These are phyloP conservation scores for Epicauta chinensis DNA, from an alignment of 1,140 invertebrate species.

Conservation along the genomic window DNA sequence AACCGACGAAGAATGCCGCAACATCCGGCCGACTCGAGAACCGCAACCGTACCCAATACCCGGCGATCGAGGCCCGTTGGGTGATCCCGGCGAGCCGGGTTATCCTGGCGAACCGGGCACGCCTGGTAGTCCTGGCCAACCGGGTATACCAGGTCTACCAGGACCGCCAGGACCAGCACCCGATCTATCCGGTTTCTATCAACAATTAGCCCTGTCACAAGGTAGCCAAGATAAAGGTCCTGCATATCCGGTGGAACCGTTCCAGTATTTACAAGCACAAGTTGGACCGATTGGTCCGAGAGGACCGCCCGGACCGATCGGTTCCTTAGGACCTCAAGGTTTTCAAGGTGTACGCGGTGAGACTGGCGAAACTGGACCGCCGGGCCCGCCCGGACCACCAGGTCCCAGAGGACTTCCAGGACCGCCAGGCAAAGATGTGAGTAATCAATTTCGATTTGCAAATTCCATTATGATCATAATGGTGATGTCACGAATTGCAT, in stretches of 20 bases:
- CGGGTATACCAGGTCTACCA: slow-evolving; percentile 62
- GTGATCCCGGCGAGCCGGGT: slow-evolving; percentile 47
- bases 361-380: slow-evolving; percentile 59
- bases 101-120: slow-evolving; percentile 52
- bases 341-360: slow-evolving; percentile 77
- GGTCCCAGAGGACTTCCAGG: slow-evolving; percentile 63
- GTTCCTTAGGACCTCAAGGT: slow-evolving; percentile 65
- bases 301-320: slow-evolving; percentile 60
- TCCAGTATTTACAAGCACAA: slow-evolving; percentile 69
- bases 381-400: slow-evolving; percentile 56
- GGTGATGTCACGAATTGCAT: not conserved
- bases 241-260: slow-evolving; percentile 53
- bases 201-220: slow-evolving; percentile 57
- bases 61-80: slow-evolving; percentile 33
- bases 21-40: slow-evolving; percentile 18
- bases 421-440: slow-evolving; percentile 71
- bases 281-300: slow-evolving; percentile 66
- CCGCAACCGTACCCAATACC: slow-evolving; percentile 9
- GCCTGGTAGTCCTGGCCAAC: slow-evolving; percentile 57
- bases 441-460: slow-evolving; percentile 14
- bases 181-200: slow-evolving; percentile 62
- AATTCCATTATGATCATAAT: not conserved
- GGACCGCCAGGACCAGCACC: slow-evolving; percentile 66
- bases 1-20: slow-evolving; percentile 36
- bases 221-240: slow-evolving; percentile 70